These are phyloP conservation scores for Nanorana parkeri DNA, from an alignment of 2,113 vertebrate genomes.

Conservation along the genomic window DNA sequence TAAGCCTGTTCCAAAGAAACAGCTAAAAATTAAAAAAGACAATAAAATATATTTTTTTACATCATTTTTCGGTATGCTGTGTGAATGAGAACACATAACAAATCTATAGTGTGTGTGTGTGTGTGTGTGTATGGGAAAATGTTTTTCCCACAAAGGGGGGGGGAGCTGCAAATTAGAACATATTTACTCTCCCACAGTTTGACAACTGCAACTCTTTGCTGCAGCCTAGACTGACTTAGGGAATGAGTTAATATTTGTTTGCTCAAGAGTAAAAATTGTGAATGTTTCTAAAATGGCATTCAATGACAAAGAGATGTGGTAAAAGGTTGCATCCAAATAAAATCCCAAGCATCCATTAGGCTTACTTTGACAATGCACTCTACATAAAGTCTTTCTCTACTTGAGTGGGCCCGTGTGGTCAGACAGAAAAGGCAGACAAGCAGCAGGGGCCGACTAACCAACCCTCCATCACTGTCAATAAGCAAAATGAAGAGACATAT, in stretches of 20 bases:
- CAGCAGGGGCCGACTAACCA: slow-evolving; percentile 66
- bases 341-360: slow-evolving; percentile 54
- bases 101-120: too few relatives aligned
- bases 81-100: too few relatives aligned
- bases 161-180: too few relatives aligned
- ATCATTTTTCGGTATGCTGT: too few relatives aligned
- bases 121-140: too few relatives aligned
- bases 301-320: slow-evolving; percentile 37
- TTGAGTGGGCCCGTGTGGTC: slow-evolving; percentile 67
- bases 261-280: slow-evolving; percentile 18
- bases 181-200: too few relatives aligned
- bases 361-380: slow-evolving; percentile 59
- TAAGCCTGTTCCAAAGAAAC: too few relatives aligned
- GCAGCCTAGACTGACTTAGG: too few relatives aligned
- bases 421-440: slow-evolving; percentile 73
- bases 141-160: too few relatives aligned
- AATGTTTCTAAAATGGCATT: slow-evolving; percentile 13
- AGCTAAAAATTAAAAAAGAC: too few relatives aligned
- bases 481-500: slow-evolving; percentile 80
- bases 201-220: too few relatives aligned
- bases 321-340: slow-evolving; percentile 18
- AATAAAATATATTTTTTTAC: too few relatives aligned
- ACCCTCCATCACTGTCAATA: slow-evolving; percentile 97
- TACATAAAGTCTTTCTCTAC: slow-evolving; percentile 64
- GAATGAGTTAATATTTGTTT: slow-evolving; percentile 36